Base-by-base conservation (phyloP, 2,888 invertebrate species). In the Nipponacmea schrenckii region DNA sequence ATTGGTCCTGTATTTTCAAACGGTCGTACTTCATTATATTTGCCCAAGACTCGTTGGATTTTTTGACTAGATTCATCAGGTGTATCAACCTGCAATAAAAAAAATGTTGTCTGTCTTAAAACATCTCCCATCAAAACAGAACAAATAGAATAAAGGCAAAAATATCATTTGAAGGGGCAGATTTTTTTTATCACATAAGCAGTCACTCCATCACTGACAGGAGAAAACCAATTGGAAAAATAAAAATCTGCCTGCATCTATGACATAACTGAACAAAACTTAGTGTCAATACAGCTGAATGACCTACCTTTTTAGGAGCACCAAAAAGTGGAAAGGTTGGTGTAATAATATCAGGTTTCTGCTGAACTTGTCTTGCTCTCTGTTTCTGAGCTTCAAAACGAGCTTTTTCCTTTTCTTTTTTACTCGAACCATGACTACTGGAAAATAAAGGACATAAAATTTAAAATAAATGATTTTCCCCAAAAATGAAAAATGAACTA, bases 401-500 rank as follows among this genome's bases (percentile, higher is more conserved):
- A 56, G 56, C 56, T 24, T 56, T 56, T 56, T 56, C 56, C 56
- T 56, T 56, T 56, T 56, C 56, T 24, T 56, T 56, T 56, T 56
- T 56, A 56, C 56, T 56, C 56, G 56, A 20, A 24, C 56, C 56
- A 56, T 56, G 56, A 56, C 56, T 56, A 56, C 56, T 56, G 56
- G 4, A 56, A 56, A 24, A 24, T 24, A 56, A 56, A 56, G 15
- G 5, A 15, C n/a, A 15, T 12, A 24, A 56, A n/a, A 56, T 56
- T 50, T 8, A 50, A 50, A 50, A n/a, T 56, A 20, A 7, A 56
- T 56, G 31, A 31, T 4, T 31, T 39, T 39, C 8, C 39, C 8
- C 7, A 39, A 39, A 39, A 5, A n/a, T n/a, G n/a, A 1, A 39
- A 39, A 39, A 2, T 39, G 39, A 39, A 39, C 39, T 39, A 39